Conservation (phyloP, 2,797 vertebrate genomes). For the Pseudochirops cupreus region DNA sequence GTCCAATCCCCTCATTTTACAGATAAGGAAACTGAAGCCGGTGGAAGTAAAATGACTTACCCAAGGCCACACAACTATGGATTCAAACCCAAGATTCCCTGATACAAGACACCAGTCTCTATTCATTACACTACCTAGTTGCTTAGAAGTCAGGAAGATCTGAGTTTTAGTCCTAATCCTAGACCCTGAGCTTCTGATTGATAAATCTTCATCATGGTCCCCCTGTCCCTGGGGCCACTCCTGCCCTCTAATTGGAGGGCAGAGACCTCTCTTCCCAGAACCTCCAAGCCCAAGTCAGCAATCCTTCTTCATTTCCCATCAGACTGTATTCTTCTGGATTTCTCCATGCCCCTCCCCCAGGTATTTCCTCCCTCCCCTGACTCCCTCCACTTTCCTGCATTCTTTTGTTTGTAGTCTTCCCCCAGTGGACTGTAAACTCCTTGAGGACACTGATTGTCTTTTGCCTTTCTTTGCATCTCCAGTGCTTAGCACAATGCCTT, state of each 20-base stretch:
- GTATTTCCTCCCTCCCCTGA: neutral
- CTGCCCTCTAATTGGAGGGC: neutral
- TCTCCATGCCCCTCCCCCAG: neutral
- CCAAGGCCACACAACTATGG: slow-evolving; percentile 6
- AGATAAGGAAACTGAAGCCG: slow-evolving; percentile 24
- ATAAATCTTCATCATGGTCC: neutral
- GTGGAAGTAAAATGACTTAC: slow-evolving; percentile 9
- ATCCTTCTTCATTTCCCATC: neutral
- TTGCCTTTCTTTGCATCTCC: neutral
- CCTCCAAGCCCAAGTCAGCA: neutral
- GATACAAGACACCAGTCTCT: neutral
- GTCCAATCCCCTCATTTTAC: neutral
- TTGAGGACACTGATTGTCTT: neutral
- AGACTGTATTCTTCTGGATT: neutral
- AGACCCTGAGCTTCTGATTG: neutral
- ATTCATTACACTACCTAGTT: neutral
- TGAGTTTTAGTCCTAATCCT: neutral
- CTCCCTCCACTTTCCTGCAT: neutral
- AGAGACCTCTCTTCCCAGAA: neutral
- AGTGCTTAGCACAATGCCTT: neutral
- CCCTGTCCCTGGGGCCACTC: too few relatives aligned
- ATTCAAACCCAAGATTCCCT: neutral
- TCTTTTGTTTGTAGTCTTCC: neutral
- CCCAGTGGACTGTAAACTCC: neutral
- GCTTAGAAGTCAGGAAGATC: neutral